Percentiles rank a stretch among this genome's conserved stretches.
These are phyloP conservation scores for Metaphire vulgaris DNA, from an alignment of 1,140 invertebrate genomes.

Conservation along the genomic window DNA sequence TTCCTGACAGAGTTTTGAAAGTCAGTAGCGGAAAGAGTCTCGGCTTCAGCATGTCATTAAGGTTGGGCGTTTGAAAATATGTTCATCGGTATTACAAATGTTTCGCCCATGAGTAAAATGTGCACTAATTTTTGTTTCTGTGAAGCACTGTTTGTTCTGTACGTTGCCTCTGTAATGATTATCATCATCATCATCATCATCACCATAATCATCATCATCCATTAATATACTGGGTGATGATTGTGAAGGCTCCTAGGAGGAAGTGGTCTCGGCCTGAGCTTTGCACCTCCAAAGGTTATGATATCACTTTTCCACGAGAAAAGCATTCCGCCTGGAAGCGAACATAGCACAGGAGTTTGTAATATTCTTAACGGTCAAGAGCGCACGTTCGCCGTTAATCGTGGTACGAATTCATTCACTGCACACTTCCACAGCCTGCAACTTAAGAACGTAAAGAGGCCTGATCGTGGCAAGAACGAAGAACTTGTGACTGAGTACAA, in stretches of 20 bases:
- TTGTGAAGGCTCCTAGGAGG: slow-evolving; percentile 11
- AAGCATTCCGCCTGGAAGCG: slow-evolving; percentile 2
- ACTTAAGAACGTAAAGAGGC: slow-evolving; percentile 16
- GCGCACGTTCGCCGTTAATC: slow-evolving; percentile 1
- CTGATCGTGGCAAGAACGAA: slow-evolving; percentile 8
- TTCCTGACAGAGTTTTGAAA: background rate
- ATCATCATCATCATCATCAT: background rate
- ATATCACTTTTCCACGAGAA: slow-evolving; percentile 17
- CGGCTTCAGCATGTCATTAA: background rate
- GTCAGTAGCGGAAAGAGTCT: background rate
- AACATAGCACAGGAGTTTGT: background rate
- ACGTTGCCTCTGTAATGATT: background rate
- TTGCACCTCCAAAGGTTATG: slow-evolving; percentile 13
- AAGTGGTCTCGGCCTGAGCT: slow-evolving; percentile 10
- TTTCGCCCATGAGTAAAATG: background rate
- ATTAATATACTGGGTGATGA: background rate
- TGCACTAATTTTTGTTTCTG: background rate
- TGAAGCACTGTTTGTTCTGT: background rate
- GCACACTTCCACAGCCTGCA: slow-evolving; percentile 14
- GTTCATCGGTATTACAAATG: too few species aligned
- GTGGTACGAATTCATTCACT: background rate
- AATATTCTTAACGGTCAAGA: slow-evolving; percentile 11
- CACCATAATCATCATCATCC: background rate
- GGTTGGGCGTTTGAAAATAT: background rate
- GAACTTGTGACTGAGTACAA: slow-evolving; percentile 17